These are phyloP conservation scores for Dicyrtoma fusca DNA, from an alignment of 2,888 invertebrate species.

Conservation along the genomic window DNA sequence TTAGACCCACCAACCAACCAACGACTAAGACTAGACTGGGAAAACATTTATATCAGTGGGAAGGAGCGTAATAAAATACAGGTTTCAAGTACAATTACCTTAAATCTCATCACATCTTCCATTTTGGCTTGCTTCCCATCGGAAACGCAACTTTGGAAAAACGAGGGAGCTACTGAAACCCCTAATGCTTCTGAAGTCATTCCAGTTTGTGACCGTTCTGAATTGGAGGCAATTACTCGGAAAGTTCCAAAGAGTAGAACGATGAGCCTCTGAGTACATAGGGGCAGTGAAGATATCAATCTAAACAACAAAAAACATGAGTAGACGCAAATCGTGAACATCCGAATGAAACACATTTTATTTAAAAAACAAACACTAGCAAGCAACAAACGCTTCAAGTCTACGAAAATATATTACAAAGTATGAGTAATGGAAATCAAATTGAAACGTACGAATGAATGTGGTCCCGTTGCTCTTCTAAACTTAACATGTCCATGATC, in stretches of 20 bases:
- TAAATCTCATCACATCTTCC: constrained; percentile 93
- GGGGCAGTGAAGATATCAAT: constrained; percentile 82
- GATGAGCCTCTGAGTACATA: constrained; percentile 87
- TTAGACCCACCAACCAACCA: too few relatives aligned
- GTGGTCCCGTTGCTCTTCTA: constrained; percentile 78
- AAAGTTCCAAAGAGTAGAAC: constrained; percentile 97
- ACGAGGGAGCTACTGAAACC: constrained; percentile 92
- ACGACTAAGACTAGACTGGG: neutral
- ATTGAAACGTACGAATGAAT: constrained; percentile 78
- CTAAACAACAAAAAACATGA: constrained; percentile 66
- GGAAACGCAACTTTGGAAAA: constrained; percentile 94
- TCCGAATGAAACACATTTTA: neutral
- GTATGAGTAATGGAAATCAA: constrained; percentile 14
- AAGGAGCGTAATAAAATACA: neutral
- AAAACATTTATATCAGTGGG: neutral
- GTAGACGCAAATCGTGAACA: neutral
- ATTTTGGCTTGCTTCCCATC: constrained; percentile 93
- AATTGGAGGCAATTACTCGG: constrained; percentile 89
- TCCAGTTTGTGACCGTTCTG: constrained; percentile 84
- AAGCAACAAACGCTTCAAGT: constrained; percentile 7
- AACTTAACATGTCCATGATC: constrained; percentile 69
- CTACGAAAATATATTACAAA: too few relatives aligned
- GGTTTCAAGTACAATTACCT: constrained; percentile 67
- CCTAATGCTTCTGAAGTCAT: constrained; percentile 95
- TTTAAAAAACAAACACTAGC: neutral